Conservation (phyloP, 1,140 invertebrate species). For the Asobara japonica region DNA sequence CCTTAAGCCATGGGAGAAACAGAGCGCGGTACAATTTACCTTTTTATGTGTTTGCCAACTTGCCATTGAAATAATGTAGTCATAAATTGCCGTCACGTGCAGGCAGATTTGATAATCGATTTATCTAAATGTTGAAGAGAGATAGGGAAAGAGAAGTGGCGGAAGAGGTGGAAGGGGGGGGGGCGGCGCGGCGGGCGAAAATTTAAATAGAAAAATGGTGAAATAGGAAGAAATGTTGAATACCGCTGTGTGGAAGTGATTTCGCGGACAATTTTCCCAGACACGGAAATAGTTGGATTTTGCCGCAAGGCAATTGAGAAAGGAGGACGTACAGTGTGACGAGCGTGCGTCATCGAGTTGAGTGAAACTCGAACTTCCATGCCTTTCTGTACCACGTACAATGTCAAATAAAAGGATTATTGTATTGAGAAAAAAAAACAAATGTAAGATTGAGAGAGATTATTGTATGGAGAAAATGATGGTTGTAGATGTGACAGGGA, state of each 20-base stretch:
- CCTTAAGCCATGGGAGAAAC: slow-evolving; percentile 23
- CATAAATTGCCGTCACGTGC: slow-evolving; percentile 8
- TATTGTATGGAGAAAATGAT: too few species aligned
- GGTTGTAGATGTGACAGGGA: too few species aligned
- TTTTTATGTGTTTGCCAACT: background rate
- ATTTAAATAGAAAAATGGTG: background rate
- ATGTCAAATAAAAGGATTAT: background rate
- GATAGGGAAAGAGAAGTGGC: background rate
- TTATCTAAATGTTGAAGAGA: background rate
- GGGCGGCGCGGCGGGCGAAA: background rate
- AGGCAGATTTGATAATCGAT: background rate
- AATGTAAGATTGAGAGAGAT: too few species aligned
- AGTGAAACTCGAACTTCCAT: slow-evolving; percentile 7
- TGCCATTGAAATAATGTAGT: background rate
- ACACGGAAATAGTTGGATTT: slow-evolving; percentile 1
- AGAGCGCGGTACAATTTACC: slow-evolving; percentile 30
- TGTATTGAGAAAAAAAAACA: background rate
- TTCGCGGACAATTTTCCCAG: background rate
- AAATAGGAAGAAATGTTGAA: background rate
- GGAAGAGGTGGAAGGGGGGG: background rate
- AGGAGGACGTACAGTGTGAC: slow-evolving; percentile 13
- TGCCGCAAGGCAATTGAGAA: slow-evolving; percentile 14
- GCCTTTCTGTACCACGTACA: background rate
- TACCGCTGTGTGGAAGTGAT: background rate
- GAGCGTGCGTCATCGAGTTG: background rate